These are phyloP conservation scores for Okapia johnstoni DNA, from an alignment of 2,113 vertebrate species.

Conservation along the genomic window DNA sequence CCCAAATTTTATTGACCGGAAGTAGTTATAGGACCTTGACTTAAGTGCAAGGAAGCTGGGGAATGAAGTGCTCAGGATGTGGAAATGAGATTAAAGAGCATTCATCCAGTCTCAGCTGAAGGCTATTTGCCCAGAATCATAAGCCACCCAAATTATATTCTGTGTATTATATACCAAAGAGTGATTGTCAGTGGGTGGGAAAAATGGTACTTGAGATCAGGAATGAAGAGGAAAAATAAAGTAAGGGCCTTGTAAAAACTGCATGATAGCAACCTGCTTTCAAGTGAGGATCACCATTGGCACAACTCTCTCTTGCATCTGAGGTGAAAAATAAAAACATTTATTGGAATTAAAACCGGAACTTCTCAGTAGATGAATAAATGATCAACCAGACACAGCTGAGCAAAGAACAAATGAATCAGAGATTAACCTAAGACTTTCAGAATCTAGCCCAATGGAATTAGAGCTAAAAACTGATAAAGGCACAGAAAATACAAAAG, in stretches of 20 bases:
- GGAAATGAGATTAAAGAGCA: background rate
- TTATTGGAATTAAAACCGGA: background rate
- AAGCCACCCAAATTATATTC: background rate
- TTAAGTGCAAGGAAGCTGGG: background rate
- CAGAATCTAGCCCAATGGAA: background rate
- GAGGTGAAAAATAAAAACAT: background rate
- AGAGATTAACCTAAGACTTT: background rate
- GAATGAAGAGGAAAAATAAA: background rate
- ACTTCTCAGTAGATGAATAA: background rate
- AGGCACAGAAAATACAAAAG: background rate
- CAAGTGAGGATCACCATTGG: background rate
- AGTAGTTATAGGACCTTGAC: background rate
- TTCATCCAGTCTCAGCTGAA: background rate
- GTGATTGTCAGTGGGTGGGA: background rate
- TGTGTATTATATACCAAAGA: background rate
- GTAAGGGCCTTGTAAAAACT: too few relatives aligned
- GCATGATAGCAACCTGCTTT: background rate
- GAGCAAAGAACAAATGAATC: background rate
- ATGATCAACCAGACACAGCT: background rate
- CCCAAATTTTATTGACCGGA: background rate
- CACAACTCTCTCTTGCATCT: background rate
- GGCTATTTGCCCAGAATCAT: background rate
- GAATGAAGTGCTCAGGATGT: background rate
- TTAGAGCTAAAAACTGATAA: background rate
- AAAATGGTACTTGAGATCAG: background rate